A percentile compares a stretch with the other conserved stretches of the same genome.
These are phyloP conservation scores for Micoletzkya japonica DNA, from an alignment of 2,888 invertebrate genomes.

Conservation along the genomic window DNA sequence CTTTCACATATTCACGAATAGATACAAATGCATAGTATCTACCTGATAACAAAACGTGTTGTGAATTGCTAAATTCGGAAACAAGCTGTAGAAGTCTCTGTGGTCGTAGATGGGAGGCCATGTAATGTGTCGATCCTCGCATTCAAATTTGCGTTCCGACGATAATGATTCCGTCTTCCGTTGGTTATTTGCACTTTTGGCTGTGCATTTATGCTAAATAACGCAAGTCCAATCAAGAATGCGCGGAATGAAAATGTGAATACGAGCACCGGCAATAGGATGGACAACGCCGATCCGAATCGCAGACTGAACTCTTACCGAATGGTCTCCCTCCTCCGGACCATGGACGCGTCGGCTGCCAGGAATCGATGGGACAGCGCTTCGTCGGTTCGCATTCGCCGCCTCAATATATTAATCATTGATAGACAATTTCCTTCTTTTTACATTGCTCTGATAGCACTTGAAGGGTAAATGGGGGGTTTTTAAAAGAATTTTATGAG, in stretches of 20 bases:
- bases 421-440: too few relatives aligned
- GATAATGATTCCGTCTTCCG: neutral
- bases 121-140: neutral
- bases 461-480: too few relatives aligned
- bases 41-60: too few relatives aligned
- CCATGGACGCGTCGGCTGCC: slow-evolving; percentile 86
- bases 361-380: slow-evolving; percentile 95
- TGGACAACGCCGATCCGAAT: slow-evolving; percentile 37
- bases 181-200: too few relatives aligned
- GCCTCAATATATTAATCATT: too few relatives aligned
- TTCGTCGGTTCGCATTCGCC: slow-evolving; percentile 90
- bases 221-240: too few relatives aligned
- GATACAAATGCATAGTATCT: too few relatives aligned
- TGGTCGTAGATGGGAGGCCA: neutral
- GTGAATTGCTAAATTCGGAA: neutral
- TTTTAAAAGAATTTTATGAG: neutral
- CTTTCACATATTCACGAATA: too few relatives aligned
- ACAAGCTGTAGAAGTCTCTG: neutral
- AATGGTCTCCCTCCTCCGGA: slow-evolving; percentile 79
- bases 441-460: too few relatives aligned
- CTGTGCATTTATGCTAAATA: too few relatives aligned
- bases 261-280: too few relatives aligned
- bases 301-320: slow-evolving; percentile 46
- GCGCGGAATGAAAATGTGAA: too few relatives aligned
- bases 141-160: neutral